Conservation (phyloP, 2,113 vertebrate genomes). For the Tragelaphus scriptus region DNA sequence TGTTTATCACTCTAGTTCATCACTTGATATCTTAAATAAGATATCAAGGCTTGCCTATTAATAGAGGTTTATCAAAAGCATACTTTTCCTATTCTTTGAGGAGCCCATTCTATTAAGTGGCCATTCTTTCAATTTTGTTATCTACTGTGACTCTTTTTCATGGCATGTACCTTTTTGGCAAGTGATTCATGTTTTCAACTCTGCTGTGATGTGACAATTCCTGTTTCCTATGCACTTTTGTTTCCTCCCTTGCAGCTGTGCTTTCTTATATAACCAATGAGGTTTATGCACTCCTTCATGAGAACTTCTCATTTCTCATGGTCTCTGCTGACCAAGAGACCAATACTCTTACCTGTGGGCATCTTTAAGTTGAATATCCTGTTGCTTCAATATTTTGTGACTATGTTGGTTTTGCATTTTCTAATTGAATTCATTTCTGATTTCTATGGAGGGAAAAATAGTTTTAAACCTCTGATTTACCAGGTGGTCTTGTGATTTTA, state of each 20-base stretch:
- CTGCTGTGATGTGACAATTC: neutral
- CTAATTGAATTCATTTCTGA: neutral
- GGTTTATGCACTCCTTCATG: neutral
- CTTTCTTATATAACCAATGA: neutral
- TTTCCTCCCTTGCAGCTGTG: neutral
- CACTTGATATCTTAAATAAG: neutral
- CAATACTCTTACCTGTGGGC: neutral
- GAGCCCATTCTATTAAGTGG: neutral
- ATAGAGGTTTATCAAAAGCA: neutral
- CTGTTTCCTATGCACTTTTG: neutral
- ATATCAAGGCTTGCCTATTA: neutral
- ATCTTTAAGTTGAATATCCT: neutral
- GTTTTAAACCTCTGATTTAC: constrained; percentile 19
- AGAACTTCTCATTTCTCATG: neutral
- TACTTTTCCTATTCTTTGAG: neutral
- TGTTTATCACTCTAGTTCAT: neutral
- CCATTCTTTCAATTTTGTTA: neutral
- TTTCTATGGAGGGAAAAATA: constrained; percentile 14
- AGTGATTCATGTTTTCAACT: neutral
- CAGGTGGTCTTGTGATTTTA: constrained; percentile 45
- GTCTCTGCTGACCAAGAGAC: neutral
- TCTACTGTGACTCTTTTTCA: neutral
- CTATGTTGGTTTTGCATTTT: constrained; percentile 11
- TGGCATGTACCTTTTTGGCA: neutral
- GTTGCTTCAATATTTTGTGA: neutral